phyloP scores from a whole-genome alignment of 1,140 invertebrate genomes.

The Eriocheir sinensis region DNA sequence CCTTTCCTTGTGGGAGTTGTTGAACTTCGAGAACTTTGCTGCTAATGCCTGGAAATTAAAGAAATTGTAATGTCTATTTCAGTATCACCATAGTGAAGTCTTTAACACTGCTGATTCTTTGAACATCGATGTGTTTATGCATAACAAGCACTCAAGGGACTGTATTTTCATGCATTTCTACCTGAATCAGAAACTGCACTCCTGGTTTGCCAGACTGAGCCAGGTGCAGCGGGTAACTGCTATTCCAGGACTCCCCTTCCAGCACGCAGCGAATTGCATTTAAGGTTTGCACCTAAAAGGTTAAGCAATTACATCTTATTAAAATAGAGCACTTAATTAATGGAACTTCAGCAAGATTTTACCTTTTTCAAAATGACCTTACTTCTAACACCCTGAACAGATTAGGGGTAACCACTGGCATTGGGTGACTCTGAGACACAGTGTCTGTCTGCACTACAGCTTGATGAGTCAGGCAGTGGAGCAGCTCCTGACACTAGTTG shows the following conservation, averaged over 20 bases:
- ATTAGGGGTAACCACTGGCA: too few relatives aligned
- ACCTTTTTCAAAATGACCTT: too few relatives aligned
- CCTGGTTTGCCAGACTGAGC: slow-evolving; percentile 63
- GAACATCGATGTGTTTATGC: neutral
- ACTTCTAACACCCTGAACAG: too few relatives aligned
- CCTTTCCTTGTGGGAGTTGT: slow-evolving; percentile 54
- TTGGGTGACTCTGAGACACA: too few relatives aligned
- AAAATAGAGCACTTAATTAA: too few relatives aligned
- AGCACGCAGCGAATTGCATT: slow-evolving; percentile 63
- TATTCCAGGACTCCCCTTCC: slow-evolving; percentile 68
- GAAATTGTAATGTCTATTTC: slow-evolving; percentile 34
- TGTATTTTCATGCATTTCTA: neutral
- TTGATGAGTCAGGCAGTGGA: too few relatives aligned
- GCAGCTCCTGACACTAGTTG: too few relatives aligned
- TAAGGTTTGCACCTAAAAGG: slow-evolving; percentile 61
- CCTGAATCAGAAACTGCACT: slow-evolving; percentile 70
- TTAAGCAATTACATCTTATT: neutral
- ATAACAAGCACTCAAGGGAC: too few relatives aligned
- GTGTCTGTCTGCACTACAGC: too few relatives aligned
- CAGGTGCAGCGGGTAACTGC: slow-evolving; percentile 57
- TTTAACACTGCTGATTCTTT: too few relatives aligned
- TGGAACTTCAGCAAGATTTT: too few relatives aligned
- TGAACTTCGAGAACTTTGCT: slow-evolving; percentile 52
- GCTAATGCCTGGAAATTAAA: slow-evolving; percentile 55
- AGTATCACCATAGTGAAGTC: neutral